Conservation (phyloP, 2,797 vertebrate species). For the Potorous gilbertii region DNA sequence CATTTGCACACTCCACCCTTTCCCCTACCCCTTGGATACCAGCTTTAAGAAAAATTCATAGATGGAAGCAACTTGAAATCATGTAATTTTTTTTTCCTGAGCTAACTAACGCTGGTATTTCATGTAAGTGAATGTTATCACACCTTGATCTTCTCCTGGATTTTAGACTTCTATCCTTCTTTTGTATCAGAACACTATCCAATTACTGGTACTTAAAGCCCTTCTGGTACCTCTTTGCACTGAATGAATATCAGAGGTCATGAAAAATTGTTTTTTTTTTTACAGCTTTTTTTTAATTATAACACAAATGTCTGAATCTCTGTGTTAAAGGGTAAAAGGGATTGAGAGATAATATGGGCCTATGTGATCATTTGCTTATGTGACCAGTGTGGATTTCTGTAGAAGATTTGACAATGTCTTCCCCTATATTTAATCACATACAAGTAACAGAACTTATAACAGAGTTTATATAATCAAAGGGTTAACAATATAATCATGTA, state of each 20-base stretch:
- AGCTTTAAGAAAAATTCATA: neutral
- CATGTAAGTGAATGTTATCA: neutral
- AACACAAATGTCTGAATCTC: neutral
- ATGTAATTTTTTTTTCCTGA: neutral
- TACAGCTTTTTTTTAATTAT: neutral
- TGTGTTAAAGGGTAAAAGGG: neutral
- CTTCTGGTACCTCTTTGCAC: neutral
- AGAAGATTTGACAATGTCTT: neutral
- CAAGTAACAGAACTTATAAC: neutral
- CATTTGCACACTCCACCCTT: neutral
- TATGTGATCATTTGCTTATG: neutral
- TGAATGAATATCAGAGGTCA: neutral
- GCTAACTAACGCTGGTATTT: neutral
- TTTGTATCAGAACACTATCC: neutral
- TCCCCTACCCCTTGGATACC: neutral
- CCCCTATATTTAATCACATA: neutral
- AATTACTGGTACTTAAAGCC: neutral
- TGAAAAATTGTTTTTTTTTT: neutral
- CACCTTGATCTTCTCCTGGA: neutral
- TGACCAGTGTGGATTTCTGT: neutral
- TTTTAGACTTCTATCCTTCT: neutral
- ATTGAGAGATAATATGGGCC: neutral
- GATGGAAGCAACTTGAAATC: neutral
- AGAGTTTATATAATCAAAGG: neutral
- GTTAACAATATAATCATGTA: neutral